Percentiles rank a stretch among this genome's conserved stretches.
Conservation (phyloP, 1,140 invertebrate genomes). For the Dreissena rostriformis region DNA sequence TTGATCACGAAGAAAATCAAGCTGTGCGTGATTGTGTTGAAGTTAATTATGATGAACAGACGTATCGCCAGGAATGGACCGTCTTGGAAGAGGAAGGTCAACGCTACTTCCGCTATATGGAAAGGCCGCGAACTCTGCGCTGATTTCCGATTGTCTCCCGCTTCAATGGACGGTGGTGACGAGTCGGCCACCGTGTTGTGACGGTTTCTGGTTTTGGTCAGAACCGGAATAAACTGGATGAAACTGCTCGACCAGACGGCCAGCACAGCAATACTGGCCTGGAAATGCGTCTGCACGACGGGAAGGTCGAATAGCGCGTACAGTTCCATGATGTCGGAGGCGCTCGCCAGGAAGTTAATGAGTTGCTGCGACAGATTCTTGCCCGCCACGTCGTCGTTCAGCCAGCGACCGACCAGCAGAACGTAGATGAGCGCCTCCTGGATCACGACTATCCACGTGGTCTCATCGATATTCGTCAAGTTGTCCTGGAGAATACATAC, state of each 20-base stretch:
- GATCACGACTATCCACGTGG: slow-evolving; percentile 80
- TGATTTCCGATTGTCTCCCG: not conserved
- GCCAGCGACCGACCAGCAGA: slow-evolving; percentile 91
- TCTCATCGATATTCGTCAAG: not conserved
- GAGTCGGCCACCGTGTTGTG: too few relatives aligned
- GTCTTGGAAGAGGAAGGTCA: slow-evolving; percentile 81
- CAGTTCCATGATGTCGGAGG: slow-evolving; percentile 96
- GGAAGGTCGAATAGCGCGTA: slow-evolving; percentile 91
- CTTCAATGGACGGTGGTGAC: not conserved
- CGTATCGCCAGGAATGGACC: slow-evolving; percentile 92
- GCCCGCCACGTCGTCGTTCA: slow-evolving; percentile 91
- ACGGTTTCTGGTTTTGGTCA: slow-evolving; percentile 6
- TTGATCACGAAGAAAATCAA: slow-evolving; percentile 95
- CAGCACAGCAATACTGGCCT: slow-evolving; percentile 59
- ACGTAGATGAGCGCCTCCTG: slow-evolving; percentile 94
- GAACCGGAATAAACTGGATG: slow-evolving; percentile 84
- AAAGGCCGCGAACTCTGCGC: not conserved
- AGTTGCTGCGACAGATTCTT: slow-evolving; percentile 94
- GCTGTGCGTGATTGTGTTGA: slow-evolving; percentile 92
- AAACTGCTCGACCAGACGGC: slow-evolving; percentile 87
- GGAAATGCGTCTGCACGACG: slow-evolving; percentile 50
- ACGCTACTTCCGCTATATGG: not conserved
- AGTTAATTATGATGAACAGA: slow-evolving; percentile 90
- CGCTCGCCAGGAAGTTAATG: slow-evolving; percentile 88
- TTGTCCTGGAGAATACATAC: too few relatives aligned